Base-by-base conservation (phyloP, 2,797 vertebrate genomes). In the Tachyglossus aculeatus region DNA sequence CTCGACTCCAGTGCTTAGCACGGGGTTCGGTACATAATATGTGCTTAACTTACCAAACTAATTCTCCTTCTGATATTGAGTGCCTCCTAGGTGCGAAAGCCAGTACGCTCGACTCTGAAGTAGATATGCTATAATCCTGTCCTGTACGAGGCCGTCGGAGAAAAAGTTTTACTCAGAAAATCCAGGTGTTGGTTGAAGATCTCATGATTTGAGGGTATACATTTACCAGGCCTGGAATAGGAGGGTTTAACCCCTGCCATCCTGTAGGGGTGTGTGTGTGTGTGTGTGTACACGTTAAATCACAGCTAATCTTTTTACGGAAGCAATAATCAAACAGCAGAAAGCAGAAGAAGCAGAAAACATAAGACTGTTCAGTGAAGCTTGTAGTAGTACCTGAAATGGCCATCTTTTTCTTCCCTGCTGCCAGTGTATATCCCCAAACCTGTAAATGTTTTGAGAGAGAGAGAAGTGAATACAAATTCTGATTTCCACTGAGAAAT, bases 401-500 rank as follows among this genome's bases (percentile, higher is more conserved):
- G 10, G 41, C 60, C 13, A 33, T 1, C 1, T 21, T 52, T 31
- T 56, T 24, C 19, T 81, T 72, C 67, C 60, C 25, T 66, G 31
- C n/a, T 45, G 59, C 40, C 24, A 58, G 9, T 9, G 63, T 72
- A 62, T 59, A 37, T 88, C 79, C 75, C 51, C 44, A 25, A 27
- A 83, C 63, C 58, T 74, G 69, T 74, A 81, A 86, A 88, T 63
- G 70, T 80, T 56, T 63, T 71, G 63, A 77, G 76, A 74, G 73
- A 25, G 57, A 67, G 67, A 77, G 31, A 40, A 71, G 51, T 74
- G 64, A 74, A 75, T 74, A 53, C 70, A 67, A 85, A 82, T 83
- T 88, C 64, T 40, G 29, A 69, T 70, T 81, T 86, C 88, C 16
- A 67, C 76, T 87, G 83, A 76, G 87, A 87, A 88, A 37, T 52